phyloP scores from a whole-genome alignment of 2,888 invertebrate species.

The Noctua janthina region DNA sequence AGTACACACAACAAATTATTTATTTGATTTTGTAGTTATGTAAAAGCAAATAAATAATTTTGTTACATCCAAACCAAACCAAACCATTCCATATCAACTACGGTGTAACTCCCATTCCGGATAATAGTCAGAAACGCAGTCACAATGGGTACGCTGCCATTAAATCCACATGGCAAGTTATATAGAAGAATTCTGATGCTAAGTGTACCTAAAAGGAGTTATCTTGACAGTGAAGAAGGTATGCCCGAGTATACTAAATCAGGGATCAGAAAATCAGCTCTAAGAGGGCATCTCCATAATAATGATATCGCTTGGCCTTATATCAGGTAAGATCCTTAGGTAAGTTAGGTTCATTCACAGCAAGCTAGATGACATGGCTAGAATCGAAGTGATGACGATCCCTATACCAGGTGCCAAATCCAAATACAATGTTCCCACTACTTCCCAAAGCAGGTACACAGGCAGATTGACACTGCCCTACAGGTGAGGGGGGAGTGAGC shows the following conservation, averaged over 20 bases:
- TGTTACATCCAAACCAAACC: constrained; percentile 18
- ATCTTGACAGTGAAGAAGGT: constrained; percentile 74
- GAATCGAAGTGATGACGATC: not conserved
- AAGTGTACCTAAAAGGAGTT: constrained; percentile 77
- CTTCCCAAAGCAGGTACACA: not conserved
- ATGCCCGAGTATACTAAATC: constrained; percentile 77
- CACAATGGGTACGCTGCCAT: constrained; percentile 75
- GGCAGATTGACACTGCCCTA: too few relatives aligned
- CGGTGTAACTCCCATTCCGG: constrained; percentile 68
- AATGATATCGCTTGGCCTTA: constrained; percentile 83
- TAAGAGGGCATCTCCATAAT: constrained; percentile 72
- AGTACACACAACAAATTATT: constrained; percentile 48
- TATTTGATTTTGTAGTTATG: not conserved
- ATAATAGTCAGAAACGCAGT: constrained; percentile 57
- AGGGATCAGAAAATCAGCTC: constrained; percentile 80
- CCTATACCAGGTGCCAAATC: not conserved
- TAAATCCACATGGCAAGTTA: constrained; percentile 76
- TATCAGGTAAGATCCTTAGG: constrained; percentile 75
- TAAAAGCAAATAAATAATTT: constrained; percentile 32
- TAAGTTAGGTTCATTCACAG: not conserved
- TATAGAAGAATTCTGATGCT: constrained; percentile 77
- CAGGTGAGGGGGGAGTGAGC: too few relatives aligned
- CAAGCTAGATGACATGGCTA: not conserved
- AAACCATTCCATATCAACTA: not conserved
- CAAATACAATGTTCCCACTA: not conserved